Base-by-base conservation (phyloP, 2,888 invertebrate genomes). In the Nomada flava region DNA sequence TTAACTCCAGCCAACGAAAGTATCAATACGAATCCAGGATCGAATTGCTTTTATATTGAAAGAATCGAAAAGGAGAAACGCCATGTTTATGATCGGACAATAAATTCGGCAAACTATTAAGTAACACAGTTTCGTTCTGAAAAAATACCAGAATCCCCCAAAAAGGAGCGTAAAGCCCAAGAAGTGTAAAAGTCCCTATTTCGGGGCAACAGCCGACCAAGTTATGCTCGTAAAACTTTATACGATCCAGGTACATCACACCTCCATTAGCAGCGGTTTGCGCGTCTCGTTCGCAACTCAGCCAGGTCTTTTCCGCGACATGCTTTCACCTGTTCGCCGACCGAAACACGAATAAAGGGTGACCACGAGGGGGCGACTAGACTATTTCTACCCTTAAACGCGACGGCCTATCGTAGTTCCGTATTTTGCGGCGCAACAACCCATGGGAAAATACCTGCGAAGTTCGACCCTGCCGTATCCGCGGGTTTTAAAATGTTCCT, bases 231-330 rank as follows among this genome's bases (percentile, higher is more conserved):
- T 92, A 91, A 91, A 92, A 92, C 89, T 91, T 92, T 91, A 73
- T 73, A 91, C 87, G 91, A 86, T 79, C 86, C 83, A 83, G 80
- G 89, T 88, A 91, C 92, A 91, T 84, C 89, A 88, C 87, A 91
- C 89, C 91, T 92, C 92, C 92, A 92, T 92, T 92, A 92, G 91
- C 87, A 85, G 86, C 86, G 85, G 83, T 83, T 79, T 86, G 64
- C 85, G 82, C 73, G 78, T 79, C 68, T 67, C 70, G 64, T 69
- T 70, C 62, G 74, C 78, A 84, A 89, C 82, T 65, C 74, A 71
- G 68, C 74, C 69, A 70, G 65, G 74, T 63, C 79, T 83, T 82
- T 84, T 82, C 78, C 75, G 72, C 83, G 76, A 69, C 72, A 67
- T 52, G 71, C 64, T 79, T 82, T 63, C 76, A 72, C 53, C 57